Base-by-base conservation (phyloP, 2,113 vertebrate genomes). In the Potamarius usumacintae region DNA sequence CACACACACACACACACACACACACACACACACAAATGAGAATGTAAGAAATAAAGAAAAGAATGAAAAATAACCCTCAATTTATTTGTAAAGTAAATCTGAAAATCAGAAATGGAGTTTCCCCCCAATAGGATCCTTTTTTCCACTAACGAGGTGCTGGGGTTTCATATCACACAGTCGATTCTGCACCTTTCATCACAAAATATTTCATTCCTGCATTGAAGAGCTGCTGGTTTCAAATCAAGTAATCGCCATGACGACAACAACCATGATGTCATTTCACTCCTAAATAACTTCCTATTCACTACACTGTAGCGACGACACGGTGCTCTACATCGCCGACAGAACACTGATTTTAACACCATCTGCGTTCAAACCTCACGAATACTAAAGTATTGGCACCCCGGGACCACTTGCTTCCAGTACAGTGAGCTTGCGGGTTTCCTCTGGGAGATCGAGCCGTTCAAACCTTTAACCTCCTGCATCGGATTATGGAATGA, bases 1-100 rank as follows among this genome's bases (percentile, higher is more conserved):
- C 0, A 87, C 85, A 90, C 87, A 62, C 5, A 89, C n/a, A 93
- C 84, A 90, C 86, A 60, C 6, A 89, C 0, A 87, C 85, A 90
- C 87, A 90, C 86, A 60, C 6, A 89, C 0, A 87, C 85, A 90
- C 87, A 62, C 5, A 89, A 42, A 58, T 11, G 52, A 53, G 52
- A 50, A 15, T 1, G 20, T 53, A 27, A 2, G 5, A 27, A 1
- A 25, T 65, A 52, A 18, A 76, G 7, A 52, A 7, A 63, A 6
- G 8, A 6, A 14, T 0, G 6, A 71, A 71, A 65, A 2, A n/a
- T n/a, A 65, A 11, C 65, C 11, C 57, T 30, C 1, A 10, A 74
- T 74, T 76, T 50, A 65, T 53, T 48, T 18, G 12, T 25, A 17
- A 60, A 27, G 30, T 57, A 18, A 55, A 27, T 7, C 15, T 7